phyloP scores from a whole-genome alignment of 2,113 vertebrate species.

The Parus major region DNA sequence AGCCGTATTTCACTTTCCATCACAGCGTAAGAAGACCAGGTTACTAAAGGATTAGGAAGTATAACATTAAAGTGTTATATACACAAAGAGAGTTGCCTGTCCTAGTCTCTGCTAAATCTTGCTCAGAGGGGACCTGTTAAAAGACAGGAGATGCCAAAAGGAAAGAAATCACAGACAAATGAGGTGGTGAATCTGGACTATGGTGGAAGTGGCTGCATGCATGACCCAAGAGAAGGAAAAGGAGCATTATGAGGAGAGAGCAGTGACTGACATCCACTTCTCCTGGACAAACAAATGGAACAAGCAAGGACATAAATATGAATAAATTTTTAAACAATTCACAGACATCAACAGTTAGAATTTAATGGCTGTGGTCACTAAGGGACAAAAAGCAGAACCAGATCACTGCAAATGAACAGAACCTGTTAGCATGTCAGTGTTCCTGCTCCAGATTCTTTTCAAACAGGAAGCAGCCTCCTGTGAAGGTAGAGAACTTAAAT shows the following conservation, averaged over 20 bases:
- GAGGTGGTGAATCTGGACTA: neutral
- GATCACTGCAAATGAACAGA: neutral
- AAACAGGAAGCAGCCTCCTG: neutral
- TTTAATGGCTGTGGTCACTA: neutral
- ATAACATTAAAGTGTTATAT: neutral
- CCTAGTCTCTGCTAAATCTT: neutral
- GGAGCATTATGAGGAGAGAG: neutral
- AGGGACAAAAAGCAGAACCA: neutral
- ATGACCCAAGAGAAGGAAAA: neutral
- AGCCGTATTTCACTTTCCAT: constrained; percentile 55
- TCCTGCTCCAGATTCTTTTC: neutral
- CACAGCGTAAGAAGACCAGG: neutral
- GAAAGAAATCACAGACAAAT: neutral
- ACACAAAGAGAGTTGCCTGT: neutral
- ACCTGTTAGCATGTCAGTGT: neutral
- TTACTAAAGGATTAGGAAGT: constrained; percentile 40
- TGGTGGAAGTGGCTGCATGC: neutral
- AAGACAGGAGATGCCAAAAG: neutral
- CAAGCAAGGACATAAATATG: neutral
- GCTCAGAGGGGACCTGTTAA: neutral
- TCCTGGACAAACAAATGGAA: neutral
- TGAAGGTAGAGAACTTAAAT: neutral
- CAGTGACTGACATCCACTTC: neutral
- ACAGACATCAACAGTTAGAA: neutral
- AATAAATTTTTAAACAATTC: neutral